Evolutionary conservation across 2,113 vertebrate genomes (phyloP), one percentile per base, ranked within the genome.

Genomic region (Eptesicus fuscus): DNA sequence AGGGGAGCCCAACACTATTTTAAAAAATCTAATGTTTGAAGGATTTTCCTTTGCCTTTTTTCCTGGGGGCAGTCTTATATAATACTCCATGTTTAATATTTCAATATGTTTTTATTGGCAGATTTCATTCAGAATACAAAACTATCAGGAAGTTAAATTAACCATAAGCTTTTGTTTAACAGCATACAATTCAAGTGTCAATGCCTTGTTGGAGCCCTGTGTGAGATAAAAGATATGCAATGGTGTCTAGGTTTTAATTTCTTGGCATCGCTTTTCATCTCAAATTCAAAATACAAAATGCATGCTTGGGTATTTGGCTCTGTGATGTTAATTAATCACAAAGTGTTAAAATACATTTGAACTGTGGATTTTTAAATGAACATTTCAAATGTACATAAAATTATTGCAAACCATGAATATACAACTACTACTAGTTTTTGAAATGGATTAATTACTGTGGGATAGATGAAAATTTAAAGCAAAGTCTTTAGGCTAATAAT

Each of bases 81-180:
- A 90, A 92, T 83, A 79, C 4, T 28, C 30, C 14, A 37, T 76
- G 49, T 76, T 95, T 96, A 91, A 96, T 96, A 96, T 92, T 91
- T 88, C 92, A 95, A 84, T 89, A 93, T 96, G 94, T 96, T 97
- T 98, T 96, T 87, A 96, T 28, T 97, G 96, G 96, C 86, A 80
- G 70, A 85, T 71, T 96, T 82, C 18, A 79, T 74, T 96, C 49
- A 30, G 51, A 94, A 90, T 79, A 95, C 28, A 3, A 85, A 93
- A 78, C 74, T 78, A 90, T 80, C 53, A 93, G 92, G 93, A 96
- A 95, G 88, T 86, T 80, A 67, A 93, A 92, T 67, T 82, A 92
- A 93, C 40, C 2, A 0, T 74, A 42, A 53, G 56, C 73, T 94
- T 95, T 85, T 89, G 84, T 76, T 51, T 73, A 69, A 87, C 47